Base-by-base conservation (phyloP, 2,888 invertebrate genomes). In the Sinotaia quadrata region DNA sequence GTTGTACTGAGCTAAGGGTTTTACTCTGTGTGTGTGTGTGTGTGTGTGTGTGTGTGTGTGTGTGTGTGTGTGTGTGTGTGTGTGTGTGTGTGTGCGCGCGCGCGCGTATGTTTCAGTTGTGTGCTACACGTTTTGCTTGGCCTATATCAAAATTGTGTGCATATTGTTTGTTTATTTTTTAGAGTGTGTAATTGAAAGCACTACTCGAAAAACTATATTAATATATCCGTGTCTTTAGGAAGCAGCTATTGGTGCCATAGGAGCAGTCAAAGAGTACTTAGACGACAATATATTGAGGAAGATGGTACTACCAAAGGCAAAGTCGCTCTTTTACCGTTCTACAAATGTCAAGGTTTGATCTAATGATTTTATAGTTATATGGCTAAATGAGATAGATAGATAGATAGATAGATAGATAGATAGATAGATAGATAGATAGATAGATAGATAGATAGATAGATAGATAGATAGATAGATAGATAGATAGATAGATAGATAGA, bases 241-340 rank as follows among this genome's bases (percentile, higher is more conserved):
- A 84, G 95, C 97, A 31, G 95, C 96, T 8, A 90, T 97, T 77
- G 92, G 94, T 71, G 95, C 96, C 34, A 93, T 96, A 15, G 92
- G 94, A 68, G 94, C 94, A 84, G 94, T 96, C 18, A 92, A 94
- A 52, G 94, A 95, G 77, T 93, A 93, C 86, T 90, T 97, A 76
- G 94, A 95, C 78, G 95, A 96, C 84, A 91, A 92, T 71, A 92
- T 94, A 36, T 92, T 97, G 76, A 91, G 93, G 69, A 91, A 92
- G 78, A 93, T 94, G 89, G 93, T 96, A 31, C 89, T 97, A 76
- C 94, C 93, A 1, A 94, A 95, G 89, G 93, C 96, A 24, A 95
- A 94, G 88, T 85, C 84, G 71, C 86, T 89, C 57, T 89, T 87
- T 81, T 94, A 95, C 82, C 93, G 85, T 59, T 83, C 86, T 24